Evolutionary conservation across 2,797 vertebrate species (phyloP).

Genomic region (Spea hammondii): DNA sequence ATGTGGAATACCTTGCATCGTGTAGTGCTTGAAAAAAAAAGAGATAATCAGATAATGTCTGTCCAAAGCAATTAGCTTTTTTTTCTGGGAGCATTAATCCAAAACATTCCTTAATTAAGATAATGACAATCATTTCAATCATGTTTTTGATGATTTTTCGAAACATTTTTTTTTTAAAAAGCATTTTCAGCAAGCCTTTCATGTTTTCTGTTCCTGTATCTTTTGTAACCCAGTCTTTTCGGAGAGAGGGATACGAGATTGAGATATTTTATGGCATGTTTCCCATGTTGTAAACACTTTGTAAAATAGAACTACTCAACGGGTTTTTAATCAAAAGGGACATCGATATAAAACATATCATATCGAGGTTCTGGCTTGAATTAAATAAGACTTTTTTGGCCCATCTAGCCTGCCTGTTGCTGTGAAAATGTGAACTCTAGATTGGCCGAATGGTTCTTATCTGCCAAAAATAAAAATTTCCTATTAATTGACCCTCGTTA

Average conservation of each 20-base stretch:
- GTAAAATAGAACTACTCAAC: too few relatives aligned
- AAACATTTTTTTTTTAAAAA: too few relatives aligned
- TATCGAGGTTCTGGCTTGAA: too few relatives aligned
- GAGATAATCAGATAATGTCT: background rate
- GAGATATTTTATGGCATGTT: background rate
- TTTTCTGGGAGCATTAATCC: constrained; percentile 11
- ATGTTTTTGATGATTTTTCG: background rate
- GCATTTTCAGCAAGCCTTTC: background rate
- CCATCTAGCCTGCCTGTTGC: too few relatives aligned
- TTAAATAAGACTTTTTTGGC: too few relatives aligned
- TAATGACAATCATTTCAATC: constrained; percentile 8
- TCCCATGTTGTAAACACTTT: background rate
- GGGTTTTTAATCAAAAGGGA: too few relatives aligned
- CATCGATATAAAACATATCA: too few relatives aligned
- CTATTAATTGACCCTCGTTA: too few relatives aligned
- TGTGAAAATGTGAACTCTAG: too few relatives aligned
- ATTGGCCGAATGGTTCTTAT: too few relatives aligned
- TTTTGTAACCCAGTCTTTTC: background rate
- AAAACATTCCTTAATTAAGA: constrained; percentile 9
- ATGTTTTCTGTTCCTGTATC: background rate
- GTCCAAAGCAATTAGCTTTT: background rate
- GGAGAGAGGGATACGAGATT: background rate
- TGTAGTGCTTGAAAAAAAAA: background rate
- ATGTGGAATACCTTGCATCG: background rate
- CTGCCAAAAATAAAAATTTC: too few relatives aligned